Percentiles rank a stretch among this genome's conserved stretches.
Evolutionary conservation across 2,113 vertebrate species (phyloP).

Genomic region (Platysternon megacephalum): DNA sequence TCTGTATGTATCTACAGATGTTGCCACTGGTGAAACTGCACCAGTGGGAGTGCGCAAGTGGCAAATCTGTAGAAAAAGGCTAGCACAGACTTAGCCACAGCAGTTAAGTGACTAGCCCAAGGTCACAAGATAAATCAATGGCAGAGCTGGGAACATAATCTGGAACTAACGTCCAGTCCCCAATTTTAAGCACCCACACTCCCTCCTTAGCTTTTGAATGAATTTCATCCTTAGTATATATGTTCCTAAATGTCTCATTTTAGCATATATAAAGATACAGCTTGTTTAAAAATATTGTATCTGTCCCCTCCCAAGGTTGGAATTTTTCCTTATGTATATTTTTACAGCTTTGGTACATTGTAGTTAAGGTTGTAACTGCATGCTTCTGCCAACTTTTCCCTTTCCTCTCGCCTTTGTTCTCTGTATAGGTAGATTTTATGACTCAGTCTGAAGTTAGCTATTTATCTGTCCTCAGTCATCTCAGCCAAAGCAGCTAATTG

Average conservation of each 20-base stretch:
- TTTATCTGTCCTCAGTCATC: slow-evolving; percentile 20
- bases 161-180: background rate
- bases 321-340: background rate
- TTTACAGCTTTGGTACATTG: background rate
- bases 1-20: background rate
- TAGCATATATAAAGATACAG: background rate
- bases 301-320: background rate
- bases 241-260: background rate
- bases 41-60: background rate
- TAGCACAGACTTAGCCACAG: background rate
- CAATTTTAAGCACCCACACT: background rate
- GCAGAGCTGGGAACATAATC: background rate
- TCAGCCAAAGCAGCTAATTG: background rate
- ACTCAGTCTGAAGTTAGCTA: slow-evolving; percentile 15
- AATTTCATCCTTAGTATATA: background rate
- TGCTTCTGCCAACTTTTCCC: slow-evolving; percentile 15
- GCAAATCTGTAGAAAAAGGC: background rate
- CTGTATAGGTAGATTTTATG: slow-evolving; percentile 15
- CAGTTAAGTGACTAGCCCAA: background rate
- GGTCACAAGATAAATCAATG: background rate
- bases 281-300: background rate
- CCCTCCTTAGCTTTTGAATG: background rate
- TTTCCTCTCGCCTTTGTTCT: background rate
- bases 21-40: background rate
- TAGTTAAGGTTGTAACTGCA: background rate